Conservation (phyloP, 2,888 invertebrate genomes). For the Rhogogaster chlorosoma region DNA sequence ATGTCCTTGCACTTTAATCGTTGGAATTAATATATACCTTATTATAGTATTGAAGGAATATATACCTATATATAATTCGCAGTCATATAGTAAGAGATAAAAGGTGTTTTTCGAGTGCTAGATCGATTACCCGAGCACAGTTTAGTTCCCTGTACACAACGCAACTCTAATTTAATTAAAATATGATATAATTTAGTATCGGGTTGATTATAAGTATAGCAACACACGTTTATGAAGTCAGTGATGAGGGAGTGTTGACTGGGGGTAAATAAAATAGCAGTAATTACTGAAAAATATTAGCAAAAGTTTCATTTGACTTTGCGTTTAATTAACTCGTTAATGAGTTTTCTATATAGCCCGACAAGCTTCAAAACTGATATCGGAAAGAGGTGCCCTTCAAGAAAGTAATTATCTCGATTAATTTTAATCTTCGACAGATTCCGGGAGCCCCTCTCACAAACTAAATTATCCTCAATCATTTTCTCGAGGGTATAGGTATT, state of each 20-base stretch:
- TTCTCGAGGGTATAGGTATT: not conserved
- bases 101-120: constrained; percentile 6
- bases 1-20: constrained; percentile 13
- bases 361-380: not conserved
- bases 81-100: constrained; percentile 1
- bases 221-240: not conserved
- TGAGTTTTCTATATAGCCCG: constrained; percentile 38
- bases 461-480: not conserved
- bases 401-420: constrained; percentile 35
- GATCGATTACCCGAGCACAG: constrained; percentile 20
- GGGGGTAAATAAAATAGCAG: not conserved
- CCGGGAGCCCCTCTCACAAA: not conserved
- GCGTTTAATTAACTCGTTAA: constrained; percentile 39
- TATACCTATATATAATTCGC: not conserved
- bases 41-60: not conserved
- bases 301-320: constrained; percentile 22
- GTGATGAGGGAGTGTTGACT: not conserved
- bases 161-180: not conserved
- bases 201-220: not conserved
- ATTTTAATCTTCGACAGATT: constrained; percentile 37
- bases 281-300: not conserved
- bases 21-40: not conserved
- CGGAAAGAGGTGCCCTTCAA: not conserved
- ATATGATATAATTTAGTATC: not conserved
- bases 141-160: constrained; percentile 16